Conservation (phyloP, 2,888 invertebrate species). For the Laspeyria flexula region DNA sequence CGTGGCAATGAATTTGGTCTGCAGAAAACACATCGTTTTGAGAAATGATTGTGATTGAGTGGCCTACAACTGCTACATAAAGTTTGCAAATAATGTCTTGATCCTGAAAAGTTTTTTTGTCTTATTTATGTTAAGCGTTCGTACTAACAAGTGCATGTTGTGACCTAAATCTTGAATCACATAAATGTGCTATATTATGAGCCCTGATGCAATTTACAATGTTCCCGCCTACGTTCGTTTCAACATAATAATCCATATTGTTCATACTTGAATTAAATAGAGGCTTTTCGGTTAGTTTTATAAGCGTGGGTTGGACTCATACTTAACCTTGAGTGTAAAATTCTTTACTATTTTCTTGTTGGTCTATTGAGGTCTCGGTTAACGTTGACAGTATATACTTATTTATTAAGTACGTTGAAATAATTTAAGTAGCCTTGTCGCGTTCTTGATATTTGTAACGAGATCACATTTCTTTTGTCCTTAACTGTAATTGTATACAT, state of each 20-base stretch:
- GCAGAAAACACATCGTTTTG: constrained; percentile 6
- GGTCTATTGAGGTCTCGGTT: constrained; percentile 38
- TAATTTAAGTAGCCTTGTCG: constrained; percentile 33
- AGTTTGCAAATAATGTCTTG: constrained; percentile 1
- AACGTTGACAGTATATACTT: constrained; percentile 34
- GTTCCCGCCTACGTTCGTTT: constrained; percentile 53
- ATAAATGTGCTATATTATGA: constrained; percentile 12
- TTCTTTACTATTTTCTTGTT: constrained; percentile 42
- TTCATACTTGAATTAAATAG: constrained; percentile 47
- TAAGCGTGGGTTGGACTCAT: constrained; percentile 51
- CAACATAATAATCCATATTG: constrained; percentile 49
- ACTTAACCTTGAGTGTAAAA: constrained; percentile 55
- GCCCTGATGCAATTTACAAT: constrained; percentile 32
- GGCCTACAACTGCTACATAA: constrained; percentile 2
- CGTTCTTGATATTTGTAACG: constrained; percentile 43
- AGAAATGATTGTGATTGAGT: constrained; percentile 14
- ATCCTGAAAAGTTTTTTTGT: background rate
- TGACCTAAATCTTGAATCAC: constrained; percentile 3
- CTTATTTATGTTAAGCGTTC: constrained; percentile 1
- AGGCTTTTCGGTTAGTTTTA: constrained; percentile 52
- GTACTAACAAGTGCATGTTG: background rate
- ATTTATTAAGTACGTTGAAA: constrained; percentile 27
- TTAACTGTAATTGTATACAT: constrained; percentile 57
- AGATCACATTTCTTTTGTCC: constrained; percentile 50
- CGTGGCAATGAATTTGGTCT: constrained; percentile 6